phyloP scores from a whole-genome alignment of 2,113 vertebrate genomes.

The Colinus virginianus region DNA sequence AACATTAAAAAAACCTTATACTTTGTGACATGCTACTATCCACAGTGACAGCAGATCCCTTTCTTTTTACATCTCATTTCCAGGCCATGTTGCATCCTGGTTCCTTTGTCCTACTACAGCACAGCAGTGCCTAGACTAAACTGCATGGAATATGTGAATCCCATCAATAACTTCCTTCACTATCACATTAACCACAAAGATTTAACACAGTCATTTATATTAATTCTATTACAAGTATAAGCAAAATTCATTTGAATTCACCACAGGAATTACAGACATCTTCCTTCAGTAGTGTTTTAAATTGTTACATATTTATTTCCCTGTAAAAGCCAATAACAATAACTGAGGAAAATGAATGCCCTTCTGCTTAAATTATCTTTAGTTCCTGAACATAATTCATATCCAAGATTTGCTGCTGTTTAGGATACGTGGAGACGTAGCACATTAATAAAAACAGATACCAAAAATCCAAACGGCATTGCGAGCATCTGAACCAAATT shows the following conservation, averaged over 20 bases:
- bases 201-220: neutral
- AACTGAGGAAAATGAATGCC: neutral
- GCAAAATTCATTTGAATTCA: neutral
- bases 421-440: neutral
- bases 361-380: neutral
- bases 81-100: neutral
- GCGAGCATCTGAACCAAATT: neutral
- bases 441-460: neutral
- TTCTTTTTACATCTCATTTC: neutral
- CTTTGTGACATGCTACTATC: neutral
- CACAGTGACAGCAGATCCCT: neutral
- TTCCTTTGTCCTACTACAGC: neutral
- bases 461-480: neutral
- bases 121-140: neutral
- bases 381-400: neutral
- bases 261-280: neutral
- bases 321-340: neutral
- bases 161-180: neutral
- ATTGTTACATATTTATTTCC: neutral
- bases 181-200: neutral
- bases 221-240: neutral
- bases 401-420: neutral
- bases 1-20: neutral
- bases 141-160: neutral
- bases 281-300: neutral